Percentiles rank a stretch among this genome's conserved stretches.
phyloP scores from a whole-genome alignment of 2,113 vertebrate species.

The Eudyptes chrysolophus region DNA sequence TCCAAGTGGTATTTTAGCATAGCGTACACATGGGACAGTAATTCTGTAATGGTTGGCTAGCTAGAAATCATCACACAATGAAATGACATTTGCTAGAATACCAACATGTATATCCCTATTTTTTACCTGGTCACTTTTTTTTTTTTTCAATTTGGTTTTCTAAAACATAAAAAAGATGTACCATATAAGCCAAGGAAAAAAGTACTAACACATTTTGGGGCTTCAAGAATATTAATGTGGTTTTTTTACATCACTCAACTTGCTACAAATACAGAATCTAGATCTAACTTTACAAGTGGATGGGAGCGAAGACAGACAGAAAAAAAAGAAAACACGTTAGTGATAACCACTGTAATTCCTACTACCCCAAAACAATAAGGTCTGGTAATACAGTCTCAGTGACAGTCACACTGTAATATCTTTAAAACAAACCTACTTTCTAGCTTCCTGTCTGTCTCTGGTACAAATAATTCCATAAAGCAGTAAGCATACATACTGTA shows the following conservation, averaged over 20 bases:
- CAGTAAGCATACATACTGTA: background rate
- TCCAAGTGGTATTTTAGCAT: background rate
- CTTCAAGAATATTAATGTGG: background rate
- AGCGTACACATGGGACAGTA: background rate
- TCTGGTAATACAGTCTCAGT: background rate
- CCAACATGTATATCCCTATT: background rate
- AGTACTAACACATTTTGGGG: background rate
- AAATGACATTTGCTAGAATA: background rate
- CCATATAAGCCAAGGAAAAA: background rate
- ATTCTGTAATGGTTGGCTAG: background rate
- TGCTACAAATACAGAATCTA: background rate
- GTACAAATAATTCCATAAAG: constrained; percentile 10
- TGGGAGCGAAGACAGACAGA: background rate
- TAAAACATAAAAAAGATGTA: background rate
- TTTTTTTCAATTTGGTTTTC: background rate
- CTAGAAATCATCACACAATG: background rate
- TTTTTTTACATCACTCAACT: background rate
- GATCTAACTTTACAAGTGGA: background rate
- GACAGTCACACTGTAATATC: background rate
- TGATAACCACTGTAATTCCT: background rate
- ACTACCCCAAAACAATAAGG: background rate
- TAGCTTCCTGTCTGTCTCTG: background rate
- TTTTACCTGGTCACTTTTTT: background rate
- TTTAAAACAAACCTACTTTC: background rate
- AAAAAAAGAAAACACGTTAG: background rate